These are phyloP conservation scores for Pitangus sulphuratus DNA, from an alignment of 2,797 vertebrate species.

Conservation along the genomic window DNA sequence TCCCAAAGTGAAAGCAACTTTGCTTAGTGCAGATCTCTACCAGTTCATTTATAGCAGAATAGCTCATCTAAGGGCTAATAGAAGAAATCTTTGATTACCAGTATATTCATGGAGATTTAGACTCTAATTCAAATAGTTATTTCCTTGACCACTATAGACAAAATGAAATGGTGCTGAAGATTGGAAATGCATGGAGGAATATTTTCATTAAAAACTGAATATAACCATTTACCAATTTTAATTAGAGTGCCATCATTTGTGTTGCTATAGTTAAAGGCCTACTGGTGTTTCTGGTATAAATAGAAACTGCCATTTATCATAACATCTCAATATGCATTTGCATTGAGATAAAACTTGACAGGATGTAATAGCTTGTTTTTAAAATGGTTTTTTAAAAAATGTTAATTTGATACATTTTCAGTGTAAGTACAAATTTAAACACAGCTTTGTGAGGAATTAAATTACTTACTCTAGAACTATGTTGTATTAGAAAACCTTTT, in stretches of 20 bases:
- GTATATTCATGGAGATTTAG: slow-evolving; percentile 9
- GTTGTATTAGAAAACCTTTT: not conserved
- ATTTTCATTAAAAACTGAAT: slow-evolving; percentile 61
- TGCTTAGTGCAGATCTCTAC: not conserved
- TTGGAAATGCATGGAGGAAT: slow-evolving; percentile 18
- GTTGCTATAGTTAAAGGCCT: not conserved
- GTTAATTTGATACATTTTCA: slow-evolving; percentile 6
- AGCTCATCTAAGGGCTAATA: slow-evolving; percentile 44
- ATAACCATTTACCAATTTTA: not conserved
- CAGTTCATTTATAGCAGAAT: not conserved
- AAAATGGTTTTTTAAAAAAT: not conserved
- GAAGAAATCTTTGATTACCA: slow-evolving; percentile 30
- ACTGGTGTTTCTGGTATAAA: not conserved
- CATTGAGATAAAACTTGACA: not conserved
- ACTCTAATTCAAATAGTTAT: slow-evolving; percentile 45
- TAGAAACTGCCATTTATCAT: not conserved
- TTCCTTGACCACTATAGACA: slow-evolving; percentile 17
- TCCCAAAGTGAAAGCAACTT: slow-evolving; percentile 7
- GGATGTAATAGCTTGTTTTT: not conserved
- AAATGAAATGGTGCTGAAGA: slow-evolving; percentile 19
- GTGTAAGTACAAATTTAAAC: not conserved
- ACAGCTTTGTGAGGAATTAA: not conserved
- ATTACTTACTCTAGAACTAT: not conserved
- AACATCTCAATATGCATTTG: not conserved
- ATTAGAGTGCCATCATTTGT: slow-evolving; percentile 9